phyloP scores from a whole-genome alignment of 2,888 invertebrate species.

The Amorpha juglandis region DNA sequence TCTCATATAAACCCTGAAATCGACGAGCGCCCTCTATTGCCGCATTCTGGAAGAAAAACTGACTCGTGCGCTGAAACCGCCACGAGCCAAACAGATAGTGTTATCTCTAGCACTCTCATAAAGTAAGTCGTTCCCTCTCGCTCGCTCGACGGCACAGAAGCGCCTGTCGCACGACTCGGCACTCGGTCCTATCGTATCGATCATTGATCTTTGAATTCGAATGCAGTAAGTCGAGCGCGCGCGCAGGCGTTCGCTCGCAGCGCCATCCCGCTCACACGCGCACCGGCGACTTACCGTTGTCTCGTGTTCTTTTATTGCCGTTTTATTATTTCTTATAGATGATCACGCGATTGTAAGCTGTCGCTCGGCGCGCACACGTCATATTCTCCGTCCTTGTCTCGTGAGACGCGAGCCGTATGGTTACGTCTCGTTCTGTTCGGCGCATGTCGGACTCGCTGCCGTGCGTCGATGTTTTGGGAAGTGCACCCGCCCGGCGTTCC shows the following conservation, averaged over 20 bases:
- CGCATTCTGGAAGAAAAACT: constrained; percentile 36
- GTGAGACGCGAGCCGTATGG: constrained; percentile 35
- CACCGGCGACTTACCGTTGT: constrained; percentile 69
- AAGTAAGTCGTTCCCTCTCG: constrained; percentile 46
- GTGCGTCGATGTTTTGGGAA: constrained; percentile 85
- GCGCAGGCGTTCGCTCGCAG: constrained; percentile 70
- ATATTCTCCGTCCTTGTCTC: constrained; percentile 59
- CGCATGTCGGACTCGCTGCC: constrained; percentile 81
- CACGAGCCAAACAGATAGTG: constrained; percentile 71
- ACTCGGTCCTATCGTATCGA: constrained; percentile 73
- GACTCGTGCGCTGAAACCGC: constrained; percentile 62
- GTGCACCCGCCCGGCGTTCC: constrained; percentile 84
- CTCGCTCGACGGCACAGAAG: constrained; percentile 51
- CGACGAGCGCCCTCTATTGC: constrained; percentile 68
- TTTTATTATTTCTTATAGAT: constrained; percentile 85
- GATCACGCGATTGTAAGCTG: constrained; percentile 84
- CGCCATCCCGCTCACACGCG: constrained; percentile 72
- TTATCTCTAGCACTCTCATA: constrained; percentile 50
- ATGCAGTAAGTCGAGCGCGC: constrained; percentile 80
- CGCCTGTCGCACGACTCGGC: constrained; percentile 42
- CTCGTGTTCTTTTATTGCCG: constrained; percentile 84
- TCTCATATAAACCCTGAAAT: constrained; percentile 34
- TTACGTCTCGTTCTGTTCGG: constrained; percentile 62
- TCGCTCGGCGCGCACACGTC: constrained; percentile 84
- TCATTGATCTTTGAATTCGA: constrained; percentile 84